Evolutionary conservation across 2,797 vertebrate genomes (phyloP).

Genomic region (Brachymystax lenok): DNA sequence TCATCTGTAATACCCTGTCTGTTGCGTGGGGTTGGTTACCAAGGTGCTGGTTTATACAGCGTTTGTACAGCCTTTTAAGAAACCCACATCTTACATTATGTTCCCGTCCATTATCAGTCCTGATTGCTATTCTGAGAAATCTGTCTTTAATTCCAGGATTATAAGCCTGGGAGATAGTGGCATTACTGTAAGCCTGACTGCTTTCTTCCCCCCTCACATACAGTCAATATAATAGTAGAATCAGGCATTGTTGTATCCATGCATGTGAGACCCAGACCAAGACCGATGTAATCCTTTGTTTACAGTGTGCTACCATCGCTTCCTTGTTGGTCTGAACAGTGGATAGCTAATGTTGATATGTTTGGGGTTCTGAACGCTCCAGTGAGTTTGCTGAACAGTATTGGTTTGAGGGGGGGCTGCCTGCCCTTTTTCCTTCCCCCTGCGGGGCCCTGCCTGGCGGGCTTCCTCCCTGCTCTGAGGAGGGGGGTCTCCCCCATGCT

Average conservation of each 20-base stretch:
- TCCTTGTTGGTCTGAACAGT: not conserved
- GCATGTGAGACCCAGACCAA: not conserved
- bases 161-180: conserved; percentile 29
- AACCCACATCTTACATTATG: not conserved
- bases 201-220: conserved; percentile 1
- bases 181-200: conserved; percentile 28
- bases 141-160: conserved; percentile 18
- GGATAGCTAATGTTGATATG: not conserved
- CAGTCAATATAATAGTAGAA: not conserved
- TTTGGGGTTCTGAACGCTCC: not conserved
- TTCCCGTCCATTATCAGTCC: not conserved
- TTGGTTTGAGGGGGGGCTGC: not conserved
- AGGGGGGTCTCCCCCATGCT: too few species aligned
- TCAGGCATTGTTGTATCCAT: conserved; percentile 11
- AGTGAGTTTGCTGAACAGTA: not conserved
- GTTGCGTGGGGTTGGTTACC: not conserved
- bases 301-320: not conserved
- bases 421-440: too few species aligned
- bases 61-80: not conserved
- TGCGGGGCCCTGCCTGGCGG: too few species aligned
- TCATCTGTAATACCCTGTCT: not conserved
- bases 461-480: too few species aligned
- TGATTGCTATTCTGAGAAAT: conserved; percentile 9
- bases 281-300: conserved; percentile 8
- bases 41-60: conserved; percentile 7